Evolutionary conservation across 1,140 invertebrate genomes (phyloP).

Genomic region (Globodera rostochiensis): DNA sequence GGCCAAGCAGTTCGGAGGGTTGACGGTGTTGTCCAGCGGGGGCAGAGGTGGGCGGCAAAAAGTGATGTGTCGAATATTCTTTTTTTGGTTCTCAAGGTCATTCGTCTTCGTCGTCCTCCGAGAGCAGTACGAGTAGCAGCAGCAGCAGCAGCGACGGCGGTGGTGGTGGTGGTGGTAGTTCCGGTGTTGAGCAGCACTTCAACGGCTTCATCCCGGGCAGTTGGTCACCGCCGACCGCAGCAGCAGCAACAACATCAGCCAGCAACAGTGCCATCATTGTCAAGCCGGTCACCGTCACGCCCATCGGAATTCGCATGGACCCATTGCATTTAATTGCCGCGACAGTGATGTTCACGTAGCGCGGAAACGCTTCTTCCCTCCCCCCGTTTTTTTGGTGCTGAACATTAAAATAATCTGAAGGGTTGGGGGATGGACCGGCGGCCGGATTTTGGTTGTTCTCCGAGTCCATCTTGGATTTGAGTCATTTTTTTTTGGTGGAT

Average conservation of each 20-base stretch:
- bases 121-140: constrained; percentile 7
- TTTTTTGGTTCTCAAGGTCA: no score
- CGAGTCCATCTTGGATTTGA: no score
- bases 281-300: no score
- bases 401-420: no score
- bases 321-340: constrained; percentile 36
- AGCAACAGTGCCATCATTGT: no score
- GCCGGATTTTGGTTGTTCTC: no score
- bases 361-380: no score
- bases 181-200: not conserved
- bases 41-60: no score
- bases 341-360: constrained; percentile 9
- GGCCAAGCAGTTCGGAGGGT: not conserved
- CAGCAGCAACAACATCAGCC: not conserved
- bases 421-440: no score
- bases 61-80: not conserved
- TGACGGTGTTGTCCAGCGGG: no score
- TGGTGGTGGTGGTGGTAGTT: not conserved
- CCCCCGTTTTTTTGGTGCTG: not conserved
- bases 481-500: no score
- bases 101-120: not conserved
- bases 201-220: constrained; percentile 23
- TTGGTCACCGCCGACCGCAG: constrained; percentile 8
- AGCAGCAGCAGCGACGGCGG: not conserved
- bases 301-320: constrained; percentile 31